Evolutionary conservation across 2,888 invertebrate genomes (phyloP).

Genomic region (Himalopsyche kuldschensis): DNA sequence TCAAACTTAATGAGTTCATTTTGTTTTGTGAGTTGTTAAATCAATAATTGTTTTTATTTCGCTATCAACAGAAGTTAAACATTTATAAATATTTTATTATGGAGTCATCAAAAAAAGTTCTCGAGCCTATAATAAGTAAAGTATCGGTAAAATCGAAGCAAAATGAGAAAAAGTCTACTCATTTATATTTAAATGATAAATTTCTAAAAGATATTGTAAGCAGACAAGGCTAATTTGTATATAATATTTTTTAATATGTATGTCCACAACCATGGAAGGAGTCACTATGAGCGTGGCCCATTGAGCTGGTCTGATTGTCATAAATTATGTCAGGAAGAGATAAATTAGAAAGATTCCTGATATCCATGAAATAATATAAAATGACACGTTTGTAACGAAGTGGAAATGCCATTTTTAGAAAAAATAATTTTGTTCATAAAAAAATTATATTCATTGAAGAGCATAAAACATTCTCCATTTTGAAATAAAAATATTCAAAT

Average conservation of each 20-base stretch:
- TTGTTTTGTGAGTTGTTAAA: background rate
- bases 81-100: background rate
- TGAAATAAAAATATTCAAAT: too few relatives aligned
- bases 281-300: background rate
- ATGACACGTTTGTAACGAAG: too few relatives aligned
- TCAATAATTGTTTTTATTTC: background rate
- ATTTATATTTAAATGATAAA: constrained; percentile 64
- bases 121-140: background rate
- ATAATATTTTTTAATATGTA: background rate
- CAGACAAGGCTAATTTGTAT: constrained; percentile 32
- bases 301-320: background rate
- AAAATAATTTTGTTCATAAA: too few relatives aligned
- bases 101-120: background rate
- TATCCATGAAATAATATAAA: too few relatives aligned
- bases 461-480: too few relatives aligned
- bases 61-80: background rate
- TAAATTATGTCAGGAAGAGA: background rate
- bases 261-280: background rate
- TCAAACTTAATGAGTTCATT: background rate
- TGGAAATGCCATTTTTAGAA: too few relatives aligned
- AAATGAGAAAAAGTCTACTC: constrained; percentile 42
- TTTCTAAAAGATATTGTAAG: constrained; percentile 61
- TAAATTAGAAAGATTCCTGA: too few relatives aligned
- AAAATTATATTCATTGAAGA: too few relatives aligned
- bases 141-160: background rate